Conservation (phyloP, 1,140 invertebrate genomes). For the Drosophila pallidifrons region DNA sequence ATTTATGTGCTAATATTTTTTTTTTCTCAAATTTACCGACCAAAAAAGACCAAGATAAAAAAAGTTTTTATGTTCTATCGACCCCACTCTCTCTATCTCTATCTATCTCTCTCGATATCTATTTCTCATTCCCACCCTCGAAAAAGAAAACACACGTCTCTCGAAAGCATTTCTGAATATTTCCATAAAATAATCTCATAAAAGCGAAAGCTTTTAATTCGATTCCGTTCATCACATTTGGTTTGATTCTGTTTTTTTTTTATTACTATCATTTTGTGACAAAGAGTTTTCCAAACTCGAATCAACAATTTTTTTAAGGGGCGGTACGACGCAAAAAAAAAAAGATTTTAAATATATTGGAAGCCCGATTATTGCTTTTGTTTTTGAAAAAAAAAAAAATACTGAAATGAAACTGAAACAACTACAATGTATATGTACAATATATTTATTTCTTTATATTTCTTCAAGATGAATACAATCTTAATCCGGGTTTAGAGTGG, state of each 20-base stretch:
- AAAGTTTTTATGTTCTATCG: constrained; percentile 17
- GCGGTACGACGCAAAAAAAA: constrained; percentile 37
- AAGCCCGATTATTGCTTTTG: constrained; percentile 25
- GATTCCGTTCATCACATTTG: constrained; percentile 28
- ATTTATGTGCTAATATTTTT: constrained; percentile 62
- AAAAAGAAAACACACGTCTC: constrained; percentile 21
- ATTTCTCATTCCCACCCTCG: not conserved
- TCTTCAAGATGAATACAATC: constrained; percentile 98
- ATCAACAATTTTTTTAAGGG: constrained; percentile 37
- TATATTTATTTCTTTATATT: constrained; percentile 88
- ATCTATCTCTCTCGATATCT: constrained; percentile 1
- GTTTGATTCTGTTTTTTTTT: constrained; percentile 1
- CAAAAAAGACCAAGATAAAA: constrained; percentile 32
- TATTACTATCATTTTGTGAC: constrained; percentile 23
- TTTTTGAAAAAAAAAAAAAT: constrained; percentile 32
- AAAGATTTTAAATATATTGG: constrained; percentile 19
- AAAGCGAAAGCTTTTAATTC: constrained; percentile 50
- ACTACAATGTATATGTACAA: constrained; percentile 73
- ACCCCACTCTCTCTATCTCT: not conserved
- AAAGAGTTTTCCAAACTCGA: constrained; percentile 7
- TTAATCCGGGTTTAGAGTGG: constrained; percentile 99
- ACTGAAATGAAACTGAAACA: constrained; percentile 26
- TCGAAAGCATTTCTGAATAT: constrained; percentile 41
- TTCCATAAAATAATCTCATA: constrained; percentile 50
- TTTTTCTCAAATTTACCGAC: constrained; percentile 4